Evolutionary conservation across 2,113 vertebrate species (phyloP), one percentile per base, ranked within the genome.

Genomic region (Promerops cafer): DNA sequence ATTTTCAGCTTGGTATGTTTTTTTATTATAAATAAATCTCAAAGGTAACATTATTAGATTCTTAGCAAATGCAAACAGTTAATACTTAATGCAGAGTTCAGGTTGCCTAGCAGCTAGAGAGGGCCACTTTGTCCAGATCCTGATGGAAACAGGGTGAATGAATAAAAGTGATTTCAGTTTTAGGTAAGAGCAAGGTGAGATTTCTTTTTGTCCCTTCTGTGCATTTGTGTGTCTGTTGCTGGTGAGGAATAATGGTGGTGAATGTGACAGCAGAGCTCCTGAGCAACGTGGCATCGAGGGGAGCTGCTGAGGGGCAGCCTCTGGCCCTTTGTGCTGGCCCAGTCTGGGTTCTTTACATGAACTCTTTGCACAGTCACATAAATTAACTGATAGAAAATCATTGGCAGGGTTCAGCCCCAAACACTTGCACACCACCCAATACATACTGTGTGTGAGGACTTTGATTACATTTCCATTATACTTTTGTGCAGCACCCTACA

Each of bases 61-160:
- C 75, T 52, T 69, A 86, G 72, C 30, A 89, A 92, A 81, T 74
- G 71, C 60, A 18, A 61, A 57, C 50, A 45, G 83, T 88, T 92
- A 88, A 74, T 75, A 84, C 81, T 93, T 66, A 81, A 31, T 59
- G 83, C 90, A 86, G 92, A 16, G 13, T 84, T 89, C 71, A 68
- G 90, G 97, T 97, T 97, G 96, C 97, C 92, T 97, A 97, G 97
- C 96, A 97, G 96, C 97, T 93, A 31, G 90, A 83, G 40, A 87
- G 86, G 82, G 80, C 86, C 72, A 85, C 89, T 92, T 86, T 54
- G 77, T 86, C 87, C 60, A 88, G 60, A 94, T 56, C 66, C 87
- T 77, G 39, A 80, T 92, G 63, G 74, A 95, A 93, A 52, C 81
- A 80, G 57, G 35, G n/a, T 83, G 53, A 94, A 69, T 87, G 74